These are phyloP conservation scores for Drosophila eohydei DNA, from an alignment of 2,888 invertebrate species.

Conservation along the genomic window DNA sequence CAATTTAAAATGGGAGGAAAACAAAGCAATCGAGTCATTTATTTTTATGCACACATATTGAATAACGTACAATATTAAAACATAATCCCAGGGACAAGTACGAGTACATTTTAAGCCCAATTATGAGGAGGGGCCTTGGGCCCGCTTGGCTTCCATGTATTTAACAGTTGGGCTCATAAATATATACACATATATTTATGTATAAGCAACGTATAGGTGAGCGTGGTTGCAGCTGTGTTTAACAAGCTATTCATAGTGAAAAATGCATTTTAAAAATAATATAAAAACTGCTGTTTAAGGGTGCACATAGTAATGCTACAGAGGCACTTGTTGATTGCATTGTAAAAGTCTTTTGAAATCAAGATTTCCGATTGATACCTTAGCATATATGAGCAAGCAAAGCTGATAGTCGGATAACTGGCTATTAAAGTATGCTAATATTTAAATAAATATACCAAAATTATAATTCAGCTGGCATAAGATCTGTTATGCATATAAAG, in stretches of 20 bases:
- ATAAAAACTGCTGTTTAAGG: neutral
- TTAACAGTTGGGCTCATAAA: constrained; percentile 28
- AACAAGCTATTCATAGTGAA: neutral
- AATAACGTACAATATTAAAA: constrained; percentile 60
- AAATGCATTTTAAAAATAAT: neutral
- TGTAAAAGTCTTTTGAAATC: neutral
- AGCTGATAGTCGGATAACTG: too few relatives aligned
- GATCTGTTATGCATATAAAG: too few relatives aligned
- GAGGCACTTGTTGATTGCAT: neutral
- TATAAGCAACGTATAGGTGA: neutral
- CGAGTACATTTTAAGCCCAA: constrained; percentile 65
- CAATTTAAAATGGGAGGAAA: constrained; percentile 21
- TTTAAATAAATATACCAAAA: too few relatives aligned
- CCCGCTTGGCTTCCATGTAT: neutral
- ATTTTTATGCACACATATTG: constrained; percentile 42
- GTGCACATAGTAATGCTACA: neutral
- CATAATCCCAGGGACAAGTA: constrained; percentile 59
- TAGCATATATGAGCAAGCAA: too few relatives aligned
- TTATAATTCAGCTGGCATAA: too few relatives aligned
- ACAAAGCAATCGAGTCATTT: constrained; percentile 33
- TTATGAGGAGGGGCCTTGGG: constrained; percentile 37
- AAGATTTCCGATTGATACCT: too few relatives aligned
- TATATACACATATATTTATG: constrained; percentile 3
- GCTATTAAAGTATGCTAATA: too few relatives aligned
- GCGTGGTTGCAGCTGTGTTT: constrained; percentile 2